Conservation (phyloP, 2,797 vertebrate species). For the Scomberomorus guttatus region DNA sequence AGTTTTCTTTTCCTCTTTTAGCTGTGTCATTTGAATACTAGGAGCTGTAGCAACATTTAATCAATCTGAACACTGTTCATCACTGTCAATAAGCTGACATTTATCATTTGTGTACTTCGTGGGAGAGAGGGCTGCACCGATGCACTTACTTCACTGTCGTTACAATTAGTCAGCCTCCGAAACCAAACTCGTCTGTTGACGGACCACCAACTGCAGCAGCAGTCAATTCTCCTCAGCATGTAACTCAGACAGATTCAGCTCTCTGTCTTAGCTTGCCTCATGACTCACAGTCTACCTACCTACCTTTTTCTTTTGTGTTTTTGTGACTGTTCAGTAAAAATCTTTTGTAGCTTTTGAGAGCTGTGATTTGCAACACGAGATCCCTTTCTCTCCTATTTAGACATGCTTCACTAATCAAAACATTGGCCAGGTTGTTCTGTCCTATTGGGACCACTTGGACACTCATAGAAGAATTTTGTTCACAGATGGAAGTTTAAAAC, state of each 20-base stretch:
- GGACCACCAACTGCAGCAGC: conserved; percentile 31
- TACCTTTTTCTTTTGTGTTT: not conserved
- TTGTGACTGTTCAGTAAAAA: not conserved
- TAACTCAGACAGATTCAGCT: not conserved
- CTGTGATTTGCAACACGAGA: not conserved
- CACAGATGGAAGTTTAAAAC: not conserved
- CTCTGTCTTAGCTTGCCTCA: not conserved
- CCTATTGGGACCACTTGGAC: not conserved
- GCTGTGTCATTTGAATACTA: conserved; percentile 15
- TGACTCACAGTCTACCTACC: not conserved
- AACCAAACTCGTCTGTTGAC: conserved; percentile 21
- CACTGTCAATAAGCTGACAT: conserved; percentile 48
- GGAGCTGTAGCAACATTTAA: conserved; percentile 40
- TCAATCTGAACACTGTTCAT: conserved; percentile 45
- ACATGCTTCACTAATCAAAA: not conserved
- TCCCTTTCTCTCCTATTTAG: not conserved
- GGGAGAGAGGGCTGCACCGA: conserved; percentile 17
- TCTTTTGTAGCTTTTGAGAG: not conserved
- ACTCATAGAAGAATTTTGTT: not conserved
- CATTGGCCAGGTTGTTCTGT: not conserved
- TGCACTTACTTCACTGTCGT: conserved; percentile 29
- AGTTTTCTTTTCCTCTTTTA: conserved; percentile 1
- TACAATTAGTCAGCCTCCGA: conserved; percentile 38
- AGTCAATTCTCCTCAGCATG: conserved; percentile 20
- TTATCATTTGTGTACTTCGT: conserved; percentile 41